A percentile compares a stretch with the other conserved stretches of the same genome.
phyloP scores from a whole-genome alignment of 2,797 vertebrate genomes.

The Tokudaia tokunoshimensis region DNA sequence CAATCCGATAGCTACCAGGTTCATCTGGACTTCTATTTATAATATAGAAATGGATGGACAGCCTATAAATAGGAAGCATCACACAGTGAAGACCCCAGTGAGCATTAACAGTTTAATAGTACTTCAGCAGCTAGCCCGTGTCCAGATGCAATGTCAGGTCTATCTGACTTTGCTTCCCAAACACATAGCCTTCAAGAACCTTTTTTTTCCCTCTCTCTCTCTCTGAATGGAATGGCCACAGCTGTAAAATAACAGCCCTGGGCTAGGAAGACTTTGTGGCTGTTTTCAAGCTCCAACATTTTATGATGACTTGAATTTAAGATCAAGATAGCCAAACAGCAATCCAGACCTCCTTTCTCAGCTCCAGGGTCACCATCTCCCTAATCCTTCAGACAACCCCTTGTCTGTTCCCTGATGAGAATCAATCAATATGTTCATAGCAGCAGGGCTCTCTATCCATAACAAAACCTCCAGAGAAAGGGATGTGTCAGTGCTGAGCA shows the following conservation, averaged over 20 bases:
- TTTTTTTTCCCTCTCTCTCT: background rate
- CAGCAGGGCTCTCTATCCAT: background rate
- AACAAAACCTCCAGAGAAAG: slow-evolving; percentile 52
- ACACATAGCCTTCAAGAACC: background rate
- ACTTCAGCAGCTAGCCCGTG: background rate
- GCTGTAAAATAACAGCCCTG: background rate
- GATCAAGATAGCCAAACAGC: slow-evolving; percentile 1
- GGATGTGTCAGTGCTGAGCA: background rate
- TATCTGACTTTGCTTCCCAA: background rate
- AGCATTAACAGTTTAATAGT: background rate
- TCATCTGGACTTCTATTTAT: background rate
- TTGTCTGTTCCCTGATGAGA: slow-evolving; percentile 19
- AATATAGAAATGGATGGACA: background rate
- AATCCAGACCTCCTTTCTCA: background rate
- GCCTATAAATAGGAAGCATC: slow-evolving; percentile 6
- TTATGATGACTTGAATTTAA: background rate
- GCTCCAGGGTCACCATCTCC: background rate
- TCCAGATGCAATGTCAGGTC: background rate
- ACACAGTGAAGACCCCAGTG: background rate
- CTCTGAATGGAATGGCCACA: background rate
- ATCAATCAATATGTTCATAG: background rate
- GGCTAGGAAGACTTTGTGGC: background rate
- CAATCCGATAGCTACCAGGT: background rate
- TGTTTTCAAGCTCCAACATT: slow-evolving; percentile 8
- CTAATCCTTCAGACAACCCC: background rate